Conservation (phyloP, 2,888 invertebrate genomes). For the Mimumesa dahlbomi region DNA sequence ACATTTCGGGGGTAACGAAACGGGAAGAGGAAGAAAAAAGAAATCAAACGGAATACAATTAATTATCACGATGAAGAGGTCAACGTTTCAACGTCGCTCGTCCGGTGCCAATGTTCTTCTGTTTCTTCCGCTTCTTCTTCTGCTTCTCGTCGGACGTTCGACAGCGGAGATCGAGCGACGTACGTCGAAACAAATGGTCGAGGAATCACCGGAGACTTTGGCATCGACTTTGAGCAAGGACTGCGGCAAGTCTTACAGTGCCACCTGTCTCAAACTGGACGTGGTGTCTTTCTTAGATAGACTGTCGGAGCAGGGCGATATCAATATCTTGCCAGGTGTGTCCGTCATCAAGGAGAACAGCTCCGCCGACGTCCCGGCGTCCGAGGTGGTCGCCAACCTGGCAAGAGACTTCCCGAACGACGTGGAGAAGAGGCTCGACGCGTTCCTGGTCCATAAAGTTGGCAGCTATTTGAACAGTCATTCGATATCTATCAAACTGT, state of each 20-base stretch:
- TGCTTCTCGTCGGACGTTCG: slow-evolving; percentile 57
- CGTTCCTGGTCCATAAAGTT: slow-evolving; percentile 87
- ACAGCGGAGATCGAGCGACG: slow-evolving; percentile 71
- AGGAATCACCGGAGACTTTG: slow-evolving; percentile 66
- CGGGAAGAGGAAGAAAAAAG: no score
- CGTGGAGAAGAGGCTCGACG: slow-evolving; percentile 88
- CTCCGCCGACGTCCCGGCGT: slow-evolving; percentile 81
- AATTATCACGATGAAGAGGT: no score
- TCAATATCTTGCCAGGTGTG: slow-evolving; percentile 87
- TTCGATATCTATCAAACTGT: slow-evolving; percentile 86
- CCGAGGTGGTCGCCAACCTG: slow-evolving; percentile 88
- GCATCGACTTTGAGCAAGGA: slow-evolving; percentile 77
- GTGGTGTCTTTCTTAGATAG: slow-evolving; percentile 89
- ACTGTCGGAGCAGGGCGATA: slow-evolving; percentile 86
- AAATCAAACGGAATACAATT: no score
- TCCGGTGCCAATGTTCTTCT: no score
- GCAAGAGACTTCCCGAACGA: slow-evolving; percentile 89
- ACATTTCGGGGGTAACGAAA: no score
- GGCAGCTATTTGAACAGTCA: slow-evolving; percentile 88
- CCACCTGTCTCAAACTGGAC: slow-evolving; percentile 90
- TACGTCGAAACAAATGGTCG: slow-evolving; percentile 70
- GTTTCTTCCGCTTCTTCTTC: slow-evolving; percentile 34
- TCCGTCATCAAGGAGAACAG: slow-evolving; percentile 86
- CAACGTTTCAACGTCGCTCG: no score
- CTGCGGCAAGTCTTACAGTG: slow-evolving; percentile 84